Evolutionary conservation across 2,888 invertebrate species (phyloP).

Genomic region (Nephrocerus scutellatus): DNA sequence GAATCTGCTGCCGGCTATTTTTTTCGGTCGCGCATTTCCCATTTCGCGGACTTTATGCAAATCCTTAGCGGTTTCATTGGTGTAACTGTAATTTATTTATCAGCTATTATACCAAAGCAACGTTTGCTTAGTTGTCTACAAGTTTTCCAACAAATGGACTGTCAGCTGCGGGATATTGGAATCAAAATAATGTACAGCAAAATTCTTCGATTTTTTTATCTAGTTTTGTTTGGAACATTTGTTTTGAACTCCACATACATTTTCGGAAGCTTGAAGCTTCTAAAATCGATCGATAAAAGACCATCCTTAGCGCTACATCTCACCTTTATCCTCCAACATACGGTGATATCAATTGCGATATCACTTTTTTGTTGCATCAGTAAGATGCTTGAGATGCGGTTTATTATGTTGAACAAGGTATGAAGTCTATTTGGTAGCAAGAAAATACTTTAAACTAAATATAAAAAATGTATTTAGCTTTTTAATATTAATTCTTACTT

Average conservation of each 20-base stretch:
- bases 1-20: slow-evolving; percentile 45
- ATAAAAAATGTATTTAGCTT: too few relatives aligned
- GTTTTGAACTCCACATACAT: slow-evolving; percentile 32
- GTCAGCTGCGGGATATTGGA: slow-evolving; percentile 34
- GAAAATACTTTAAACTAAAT: too few relatives aligned
- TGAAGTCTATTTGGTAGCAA: slow-evolving; percentile 15
- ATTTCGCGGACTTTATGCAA: slow-evolving; percentile 42
- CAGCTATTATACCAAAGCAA: slow-evolving; percentile 37
- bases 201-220: slow-evolving; percentile 36
- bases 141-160: slow-evolving; percentile 35
- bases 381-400: slow-evolving; percentile 36
- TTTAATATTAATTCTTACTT: too few relatives aligned
- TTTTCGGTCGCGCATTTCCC: slow-evolving; percentile 39
- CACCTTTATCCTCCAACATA: slow-evolving; percentile 41
- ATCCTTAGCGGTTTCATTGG: slow-evolving; percentile 41
- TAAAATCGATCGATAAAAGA: slow-evolving; percentile 29
- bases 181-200: slow-evolving; percentile 42
- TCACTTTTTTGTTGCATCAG: slow-evolving; percentile 33
- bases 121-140: slow-evolving; percentile 34
- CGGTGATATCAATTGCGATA: slow-evolving; percentile 36
- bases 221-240: slow-evolving; percentile 30
- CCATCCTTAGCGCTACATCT: slow-evolving; percentile 37
- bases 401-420: slow-evolving; percentile 42
- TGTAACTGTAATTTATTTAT: slow-evolving; percentile 38
- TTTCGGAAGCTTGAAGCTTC: slow-evolving; percentile 33